Percentiles rank a stretch among this genome's conserved stretches.
These are phyloP conservation scores for Sarcophaga variegata DNA, from an alignment of 2,888 invertebrate species.

Conservation along the genomic window DNA sequence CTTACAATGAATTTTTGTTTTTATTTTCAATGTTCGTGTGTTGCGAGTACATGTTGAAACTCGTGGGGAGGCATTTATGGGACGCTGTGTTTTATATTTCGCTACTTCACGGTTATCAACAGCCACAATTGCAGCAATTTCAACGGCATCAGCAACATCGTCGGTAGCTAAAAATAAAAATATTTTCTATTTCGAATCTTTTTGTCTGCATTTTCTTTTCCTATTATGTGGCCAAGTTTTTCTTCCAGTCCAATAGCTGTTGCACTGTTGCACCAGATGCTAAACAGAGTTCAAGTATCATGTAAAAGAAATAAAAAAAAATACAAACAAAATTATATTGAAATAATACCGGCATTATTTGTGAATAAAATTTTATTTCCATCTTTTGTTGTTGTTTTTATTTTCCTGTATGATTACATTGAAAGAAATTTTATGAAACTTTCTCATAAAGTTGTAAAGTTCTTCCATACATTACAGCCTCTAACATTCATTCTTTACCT, in stretches of 20 bases:
- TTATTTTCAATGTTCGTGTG: constrained; percentile 43
- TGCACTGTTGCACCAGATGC: constrained; percentile 57
- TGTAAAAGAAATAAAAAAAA: constrained; percentile 3
- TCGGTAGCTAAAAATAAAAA: constrained; percentile 72
- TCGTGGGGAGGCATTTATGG: constrained; percentile 62
- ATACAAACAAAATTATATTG: constrained; percentile 7
- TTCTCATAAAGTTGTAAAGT: too few relatives aligned
- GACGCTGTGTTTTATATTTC: constrained; percentile 50
- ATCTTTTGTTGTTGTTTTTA: constrained; percentile 4
- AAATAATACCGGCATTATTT: constrained; percentile 38
- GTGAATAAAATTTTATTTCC: constrained; percentile 23
- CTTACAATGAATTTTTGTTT: constrained; percentile 21
- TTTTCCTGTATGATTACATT: not conserved
- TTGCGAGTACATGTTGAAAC: constrained; percentile 36
- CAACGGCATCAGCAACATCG: constrained; percentile 42
- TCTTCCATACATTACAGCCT: too few relatives aligned
- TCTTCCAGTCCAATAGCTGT: constrained; percentile 54
- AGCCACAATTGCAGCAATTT: constrained; percentile 48
- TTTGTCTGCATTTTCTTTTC: constrained; percentile 6
- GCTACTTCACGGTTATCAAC: constrained; percentile 53
- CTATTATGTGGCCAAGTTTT: constrained; percentile 60
- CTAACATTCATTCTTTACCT: too few relatives aligned
- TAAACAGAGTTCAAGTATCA: constrained; percentile 56
- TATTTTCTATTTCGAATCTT: constrained; percentile 16
- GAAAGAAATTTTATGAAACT: not conserved